Evolutionary conservation across 2,888 invertebrate genomes (phyloP).

Genomic region (Scrobipalpa costella): DNA sequence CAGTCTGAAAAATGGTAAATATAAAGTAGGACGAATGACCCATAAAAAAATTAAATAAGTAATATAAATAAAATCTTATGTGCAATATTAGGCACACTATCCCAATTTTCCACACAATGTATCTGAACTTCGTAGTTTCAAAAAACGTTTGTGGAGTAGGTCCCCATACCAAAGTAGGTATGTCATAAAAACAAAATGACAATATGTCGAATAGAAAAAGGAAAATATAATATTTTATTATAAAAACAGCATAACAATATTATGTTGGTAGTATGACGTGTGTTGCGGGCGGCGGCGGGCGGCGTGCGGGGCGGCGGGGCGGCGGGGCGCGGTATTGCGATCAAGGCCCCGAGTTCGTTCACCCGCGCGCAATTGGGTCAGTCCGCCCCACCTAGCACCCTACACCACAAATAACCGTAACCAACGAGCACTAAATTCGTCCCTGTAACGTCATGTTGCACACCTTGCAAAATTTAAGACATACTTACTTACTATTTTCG

Average conservation of each 20-base stretch:
- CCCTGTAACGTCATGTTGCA: constrained; percentile 58
- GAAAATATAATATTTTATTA: background rate
- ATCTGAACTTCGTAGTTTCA: no score
- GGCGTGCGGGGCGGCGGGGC: constrained; percentile 34
- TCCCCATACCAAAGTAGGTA: background rate
- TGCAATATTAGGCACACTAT: no score
- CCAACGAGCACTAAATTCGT: constrained; percentile 69
- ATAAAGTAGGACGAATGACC: no score
- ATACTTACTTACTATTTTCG: no score
- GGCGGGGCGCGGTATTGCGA: constrained; percentile 69
- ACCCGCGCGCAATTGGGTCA: constrained; percentile 75
- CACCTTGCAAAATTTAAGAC: background rate
- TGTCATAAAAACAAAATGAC: background rate
- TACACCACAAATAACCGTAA: constrained; percentile 71
- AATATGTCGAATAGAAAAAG: background rate
- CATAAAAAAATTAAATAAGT: no score
- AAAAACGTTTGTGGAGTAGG: no score
- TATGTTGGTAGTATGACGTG: constrained; percentile 59
- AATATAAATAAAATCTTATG: no score
- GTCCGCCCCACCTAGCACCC: constrained; percentile 59
- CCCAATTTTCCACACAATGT: no score
- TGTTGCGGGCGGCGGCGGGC: constrained; percentile 38
- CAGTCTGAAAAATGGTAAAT: no score
- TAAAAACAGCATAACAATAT: constrained; percentile 46
- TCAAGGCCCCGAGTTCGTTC: constrained; percentile 80